Evolutionary conservation across 2,888 invertebrate species (phyloP), one percentile per base, ranked within the genome.

Genomic region (Amphiduros pacificus): DNA sequence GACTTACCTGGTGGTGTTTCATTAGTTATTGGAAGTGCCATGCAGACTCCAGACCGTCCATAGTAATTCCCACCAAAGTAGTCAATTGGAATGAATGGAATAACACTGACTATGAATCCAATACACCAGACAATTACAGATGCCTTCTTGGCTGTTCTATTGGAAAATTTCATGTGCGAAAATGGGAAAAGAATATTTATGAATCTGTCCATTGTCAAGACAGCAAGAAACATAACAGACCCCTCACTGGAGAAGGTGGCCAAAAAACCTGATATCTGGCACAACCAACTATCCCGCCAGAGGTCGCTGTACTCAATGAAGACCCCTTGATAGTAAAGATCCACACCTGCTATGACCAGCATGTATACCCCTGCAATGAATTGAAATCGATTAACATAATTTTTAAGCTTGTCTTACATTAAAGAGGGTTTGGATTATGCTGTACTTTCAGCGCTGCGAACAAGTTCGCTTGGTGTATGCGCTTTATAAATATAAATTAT

Each of bases 31-130:
- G 44, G 44, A n/a, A 44, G n/a, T 4, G 44, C 44, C n/a, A 44
- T 44, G 44, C 44, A 44, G 6, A 44, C 44, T 6, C 44, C 22
- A 4, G 44, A 44, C 22, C 44, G 5, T 44, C 44, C 44, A 17
- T 44, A 44, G n/a, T 44, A 44, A 17, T 44, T 44, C n/a, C 22
- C 44, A 20, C 44, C 44, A 44, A 44, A 44, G n/a, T 44, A 44
- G 22, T n/a, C 6, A 9, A 44, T 44, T 22, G 44, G 44, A 5
- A 44, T 6, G n/a, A 22, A n/a, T 9, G 44, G 44, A 44, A 44
- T n/a, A 11, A n/a, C 44, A 44, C 20, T 22, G 20, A 44, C 44
- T 20, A 44, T 22, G 6, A 44, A 17, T 6, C 6, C n/a, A 6
- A 44, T 5, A 6, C n/a, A n/a, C 44, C 44, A 44, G 20, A 44